Base-by-base conservation (phyloP, 2,888 invertebrate species). In the Callosobruchus maculatus region DNA sequence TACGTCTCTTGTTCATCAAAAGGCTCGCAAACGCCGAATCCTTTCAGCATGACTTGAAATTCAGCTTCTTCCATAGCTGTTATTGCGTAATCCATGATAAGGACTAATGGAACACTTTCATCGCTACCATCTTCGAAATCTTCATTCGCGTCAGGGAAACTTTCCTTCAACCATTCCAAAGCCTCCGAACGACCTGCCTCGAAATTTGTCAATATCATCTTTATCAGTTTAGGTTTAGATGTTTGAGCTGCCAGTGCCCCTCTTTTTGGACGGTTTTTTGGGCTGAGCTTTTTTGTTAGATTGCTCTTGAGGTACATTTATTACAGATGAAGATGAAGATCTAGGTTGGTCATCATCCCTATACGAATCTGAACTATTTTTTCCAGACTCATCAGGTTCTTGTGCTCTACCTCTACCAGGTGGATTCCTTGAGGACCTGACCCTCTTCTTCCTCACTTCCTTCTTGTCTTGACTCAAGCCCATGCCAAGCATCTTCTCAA, bases 1-100 rank as follows among this genome's bases (percentile, higher is more conserved):
- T 95, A 96, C 75, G 88, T 89, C 89, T 97, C 96, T 89, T 93
- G 93, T 85, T 92, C 93, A 83, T 90, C 90, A 77, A 89, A 88
- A 0, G n/a, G n/a, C n/a, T n/a, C n/a, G n/a, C n/a, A n/a, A n/a
- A n/a, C n/a, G n/a, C n/a, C n/a, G n/a, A n/a, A n/a, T n/a, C n/a
- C n/a, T n/a, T n/a, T n/a, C n/a, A n/a, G n/a, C n/a, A n/a, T n/a
- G n/a, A n/a, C n/a, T n/a, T n/a, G n/a, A n/a, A n/a, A n/a, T n/a
- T n/a, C n/a, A n/a, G n/a, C n/a, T n/a, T n/a, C n/a, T n/a, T n/a
- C n/a, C n/a, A n/a, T n/a, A n/a, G n/a, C n/a, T n/a, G n/a, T n/a
- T n/a, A n/a, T n/a, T n/a, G n/a, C n/a, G n/a, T n/a, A n/a, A n/a
- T n/a, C n/a, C n/a, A n/a, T n/a, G n/a, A n/a, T n/a, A n/a, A n/a